Evolutionary conservation across 1,140 invertebrate genomes (phyloP).

Genomic region (Bombus ignitus): DNA sequence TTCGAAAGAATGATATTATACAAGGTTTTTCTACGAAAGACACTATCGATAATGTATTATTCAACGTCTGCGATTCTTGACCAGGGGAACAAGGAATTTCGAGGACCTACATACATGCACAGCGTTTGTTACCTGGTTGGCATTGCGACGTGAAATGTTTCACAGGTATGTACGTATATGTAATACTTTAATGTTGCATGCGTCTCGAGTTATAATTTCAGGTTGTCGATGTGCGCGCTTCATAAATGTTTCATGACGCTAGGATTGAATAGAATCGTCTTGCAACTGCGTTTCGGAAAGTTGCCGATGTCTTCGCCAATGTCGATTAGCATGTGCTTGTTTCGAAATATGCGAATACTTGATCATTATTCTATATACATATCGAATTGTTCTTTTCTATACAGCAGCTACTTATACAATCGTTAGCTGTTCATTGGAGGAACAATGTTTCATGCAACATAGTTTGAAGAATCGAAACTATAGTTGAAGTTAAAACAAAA

Average conservation of each 20-base stretch:
- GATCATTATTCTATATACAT: not conserved
- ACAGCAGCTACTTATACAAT: not conserved
- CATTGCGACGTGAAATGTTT: not conserved
- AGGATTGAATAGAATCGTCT: constrained; percentile 36
- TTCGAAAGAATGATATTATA: not conserved
- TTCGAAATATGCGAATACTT: not conserved
- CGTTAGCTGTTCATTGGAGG: not conserved
- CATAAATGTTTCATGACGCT: constrained; percentile 49
- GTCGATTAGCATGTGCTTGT: constrained; percentile 15
- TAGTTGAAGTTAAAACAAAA: not conserved
- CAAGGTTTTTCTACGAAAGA: not conserved
- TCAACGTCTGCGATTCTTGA: constrained; percentile 26
- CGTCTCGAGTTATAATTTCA: constrained; percentile 31
- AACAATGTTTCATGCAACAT: not conserved
- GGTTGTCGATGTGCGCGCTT: constrained; percentile 24
- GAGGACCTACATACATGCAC: not conserved
- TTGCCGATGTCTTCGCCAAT: not conserved
- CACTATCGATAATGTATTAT: constrained; percentile 39
- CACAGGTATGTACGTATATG: constrained; percentile 2
- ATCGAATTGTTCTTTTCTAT: not conserved
- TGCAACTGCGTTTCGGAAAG: constrained; percentile 22
- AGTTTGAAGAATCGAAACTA: not conserved
- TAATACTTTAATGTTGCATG: constrained; percentile 26
- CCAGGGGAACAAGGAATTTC: constrained; percentile 33
- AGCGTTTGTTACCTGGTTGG: constrained; percentile 4